Conservation (phyloP, 2,797 vertebrate genomes). For the Fratercula arctica region DNA sequence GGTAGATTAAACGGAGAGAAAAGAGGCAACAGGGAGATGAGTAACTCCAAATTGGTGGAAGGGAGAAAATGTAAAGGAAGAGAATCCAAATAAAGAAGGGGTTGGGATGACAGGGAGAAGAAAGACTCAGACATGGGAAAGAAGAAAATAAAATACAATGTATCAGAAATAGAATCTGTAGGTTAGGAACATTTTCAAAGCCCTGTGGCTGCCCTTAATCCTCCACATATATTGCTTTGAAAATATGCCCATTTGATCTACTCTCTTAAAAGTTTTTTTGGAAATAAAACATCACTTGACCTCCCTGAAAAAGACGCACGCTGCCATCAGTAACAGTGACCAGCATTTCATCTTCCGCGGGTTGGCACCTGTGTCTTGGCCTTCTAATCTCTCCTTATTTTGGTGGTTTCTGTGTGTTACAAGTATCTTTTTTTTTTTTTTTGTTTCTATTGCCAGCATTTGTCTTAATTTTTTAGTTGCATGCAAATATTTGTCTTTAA, state of each 20-base stretch:
- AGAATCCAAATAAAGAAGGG: not conserved
- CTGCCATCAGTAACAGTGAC: constrained; percentile 12
- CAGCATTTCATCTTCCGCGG: constrained; percentile 30
- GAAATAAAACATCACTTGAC: constrained; percentile 32
- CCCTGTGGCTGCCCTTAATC: constrained; percentile 33
- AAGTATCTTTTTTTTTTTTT: not conserved
- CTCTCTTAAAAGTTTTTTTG: not conserved
- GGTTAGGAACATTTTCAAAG: constrained; percentile 49
- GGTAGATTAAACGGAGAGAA: not conserved
- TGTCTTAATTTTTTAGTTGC: not conserved
- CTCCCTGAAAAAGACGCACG: not conserved
- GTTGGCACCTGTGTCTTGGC: not conserved
- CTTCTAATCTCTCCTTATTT: not conserved
- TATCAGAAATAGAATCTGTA: constrained; percentile 39
- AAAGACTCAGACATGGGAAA: not conserved
- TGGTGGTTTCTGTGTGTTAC: not conserved
- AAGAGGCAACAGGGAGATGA: not conserved
- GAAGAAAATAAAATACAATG: constrained; percentile 40
- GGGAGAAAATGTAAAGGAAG: not conserved
- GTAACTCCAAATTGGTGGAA: not conserved
- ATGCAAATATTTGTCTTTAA: not conserved
- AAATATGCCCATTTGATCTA: constrained; percentile 48
- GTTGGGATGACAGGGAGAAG: not conserved
- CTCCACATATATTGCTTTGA: constrained; percentile 51
- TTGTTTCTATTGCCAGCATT: not conserved